A percentile compares a stretch with the other conserved stretches of the same genome.
phyloP scores from a whole-genome alignment of 2,113 vertebrate genomes.

The Cygnus buccinator region DNA sequence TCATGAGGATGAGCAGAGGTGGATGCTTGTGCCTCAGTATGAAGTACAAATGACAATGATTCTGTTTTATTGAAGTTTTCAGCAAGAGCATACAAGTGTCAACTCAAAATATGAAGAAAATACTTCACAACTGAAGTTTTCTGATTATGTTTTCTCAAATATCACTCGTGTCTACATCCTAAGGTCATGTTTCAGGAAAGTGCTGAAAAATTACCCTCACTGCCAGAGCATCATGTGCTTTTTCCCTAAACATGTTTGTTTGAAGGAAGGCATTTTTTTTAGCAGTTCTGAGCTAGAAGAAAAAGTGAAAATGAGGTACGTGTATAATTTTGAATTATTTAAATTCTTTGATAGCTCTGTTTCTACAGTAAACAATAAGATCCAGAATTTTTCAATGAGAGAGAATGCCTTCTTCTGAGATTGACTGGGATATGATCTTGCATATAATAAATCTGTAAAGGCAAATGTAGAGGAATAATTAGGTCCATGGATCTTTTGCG shows the following conservation, averaged over 20 bases:
- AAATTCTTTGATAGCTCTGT: not conserved
- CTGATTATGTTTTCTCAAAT: not conserved
- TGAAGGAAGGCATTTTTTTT: not conserved
- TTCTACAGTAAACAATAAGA: not conserved
- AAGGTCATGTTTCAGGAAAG: not conserved
- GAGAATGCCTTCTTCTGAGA: not conserved
- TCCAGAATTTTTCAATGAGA: not conserved
- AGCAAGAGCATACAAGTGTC: not conserved
- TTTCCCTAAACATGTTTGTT: not conserved
- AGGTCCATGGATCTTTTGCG: not conserved
- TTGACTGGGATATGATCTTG: not conserved
- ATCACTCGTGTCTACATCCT: not conserved
- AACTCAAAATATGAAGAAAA: not conserved
- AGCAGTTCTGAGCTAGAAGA: not conserved
- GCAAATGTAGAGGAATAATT: not conserved
- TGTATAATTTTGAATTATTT: not conserved
- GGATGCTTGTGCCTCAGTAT: not conserved
- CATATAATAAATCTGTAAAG: not conserved
- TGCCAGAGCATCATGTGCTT: not conserved
- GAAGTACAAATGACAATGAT: not conserved
- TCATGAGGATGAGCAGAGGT: not conserved
- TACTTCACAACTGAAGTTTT: not conserved
- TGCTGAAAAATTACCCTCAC: not conserved
- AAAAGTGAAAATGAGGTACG: not conserved
- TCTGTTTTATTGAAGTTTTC: not conserved